Evolutionary conservation across 2,797 vertebrate species (phyloP).

Genomic region (Siniperca scherzeri): DNA sequence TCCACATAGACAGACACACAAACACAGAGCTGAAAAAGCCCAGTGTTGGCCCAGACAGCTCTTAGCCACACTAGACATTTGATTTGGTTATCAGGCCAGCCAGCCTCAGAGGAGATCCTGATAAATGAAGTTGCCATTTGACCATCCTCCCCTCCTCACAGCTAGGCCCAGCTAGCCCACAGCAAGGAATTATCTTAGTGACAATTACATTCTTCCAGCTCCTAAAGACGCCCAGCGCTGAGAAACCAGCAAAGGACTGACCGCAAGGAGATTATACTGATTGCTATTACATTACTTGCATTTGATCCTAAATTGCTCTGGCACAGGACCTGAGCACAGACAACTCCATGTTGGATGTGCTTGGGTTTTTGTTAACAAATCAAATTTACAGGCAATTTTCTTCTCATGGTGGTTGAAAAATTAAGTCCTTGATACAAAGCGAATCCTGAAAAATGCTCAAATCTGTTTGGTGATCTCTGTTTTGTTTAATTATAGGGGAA

Average conservation of each 20-base stretch:
- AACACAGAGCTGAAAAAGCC: constrained; percentile 51
- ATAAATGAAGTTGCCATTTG: constrained; percentile 77
- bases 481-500: constrained; percentile 8
- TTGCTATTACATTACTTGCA: constrained; percentile 63
- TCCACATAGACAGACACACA: constrained; percentile 58
- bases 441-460: constrained; percentile 12
- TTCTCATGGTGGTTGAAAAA: constrained; percentile 17
- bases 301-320: constrained; percentile 74
- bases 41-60: constrained; percentile 65
- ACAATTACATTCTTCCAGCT: constrained; percentile 69
- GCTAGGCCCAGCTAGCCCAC: constrained; percentile 42
- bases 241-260: constrained; percentile 59
- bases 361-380: constrained; percentile 55
- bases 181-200: constrained; percentile 67
- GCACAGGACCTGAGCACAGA: constrained; percentile 43
- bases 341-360: constrained; percentile 25
- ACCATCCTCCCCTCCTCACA: constrained; percentile 57
- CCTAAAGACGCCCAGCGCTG: constrained; percentile 64
- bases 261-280: constrained; percentile 70
- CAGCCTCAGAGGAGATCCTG: constrained; percentile 62
- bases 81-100: constrained; percentile 75
- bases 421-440: neutral
- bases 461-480: constrained; percentile 5
- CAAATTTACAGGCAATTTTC: constrained; percentile 34
- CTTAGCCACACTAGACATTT: constrained; percentile 66